Conservation (phyloP, 2,113 vertebrate species). For the Ceratotherium simum region DNA sequence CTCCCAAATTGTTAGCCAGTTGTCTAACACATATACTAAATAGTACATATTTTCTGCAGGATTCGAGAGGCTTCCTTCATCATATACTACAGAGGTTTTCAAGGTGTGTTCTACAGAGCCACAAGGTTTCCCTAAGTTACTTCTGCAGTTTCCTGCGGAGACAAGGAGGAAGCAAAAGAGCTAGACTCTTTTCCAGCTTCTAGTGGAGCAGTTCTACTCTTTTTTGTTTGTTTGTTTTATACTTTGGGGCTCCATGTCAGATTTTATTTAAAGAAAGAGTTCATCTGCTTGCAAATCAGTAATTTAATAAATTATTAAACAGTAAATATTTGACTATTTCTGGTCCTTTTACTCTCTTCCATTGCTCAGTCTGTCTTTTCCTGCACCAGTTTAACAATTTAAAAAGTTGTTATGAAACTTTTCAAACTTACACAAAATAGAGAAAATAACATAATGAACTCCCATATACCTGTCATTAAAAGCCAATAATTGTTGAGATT, state of each 20-base stretch:
- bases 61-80: not conserved
- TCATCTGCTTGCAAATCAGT: not conserved
- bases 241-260: not conserved
- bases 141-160: not conserved
- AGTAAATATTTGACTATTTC: conserved; percentile 51
- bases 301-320: conserved; percentile 9
- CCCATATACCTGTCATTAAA: conserved; percentile 28
- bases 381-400: conserved; percentile 2
- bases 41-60: not conserved
- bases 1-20: not conserved
- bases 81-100: not conserved
- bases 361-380: conserved; percentile 23
- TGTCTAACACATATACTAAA: not conserved
- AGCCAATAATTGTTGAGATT: conserved; percentile 31
- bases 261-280: conserved; percentile 60
- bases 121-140: not conserved
- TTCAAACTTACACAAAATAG: conserved; percentile 31
- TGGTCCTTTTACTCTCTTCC: conserved; percentile 14
- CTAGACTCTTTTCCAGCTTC: not conserved
- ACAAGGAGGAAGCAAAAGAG: not conserved
- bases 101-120: not conserved
- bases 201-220: not conserved
- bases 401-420: conserved; percentile 23
- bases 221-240: not conserved
- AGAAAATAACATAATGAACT: conserved; percentile 14